Conservation (phyloP, 2,113 vertebrate species). For the Mionectes macconnelli region DNA sequence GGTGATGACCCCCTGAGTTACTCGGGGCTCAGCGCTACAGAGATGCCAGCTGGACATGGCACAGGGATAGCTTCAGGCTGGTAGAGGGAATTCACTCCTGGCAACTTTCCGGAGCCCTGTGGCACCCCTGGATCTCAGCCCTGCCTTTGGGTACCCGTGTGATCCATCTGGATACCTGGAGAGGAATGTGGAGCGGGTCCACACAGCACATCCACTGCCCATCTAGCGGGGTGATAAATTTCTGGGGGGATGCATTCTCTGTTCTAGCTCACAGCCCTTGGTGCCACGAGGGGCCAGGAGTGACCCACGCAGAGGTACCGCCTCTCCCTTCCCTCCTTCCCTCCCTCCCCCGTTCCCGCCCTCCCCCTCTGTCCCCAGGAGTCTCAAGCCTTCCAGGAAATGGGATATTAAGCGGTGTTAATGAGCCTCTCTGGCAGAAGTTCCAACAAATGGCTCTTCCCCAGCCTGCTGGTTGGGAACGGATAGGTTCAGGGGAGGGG, state of each 20-base stretch:
- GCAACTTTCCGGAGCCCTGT: too few species aligned
- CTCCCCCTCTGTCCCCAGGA: not conserved
- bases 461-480: not conserved
- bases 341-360: not conserved
- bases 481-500: not conserved
- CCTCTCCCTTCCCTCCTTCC: not conserved
- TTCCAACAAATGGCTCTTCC: not conserved
- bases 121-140: not conserved
- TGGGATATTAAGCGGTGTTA: not conserved
- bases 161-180: rapidly evolving
- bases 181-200: not conserved
- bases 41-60: not conserved
- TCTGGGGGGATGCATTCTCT: not conserved
- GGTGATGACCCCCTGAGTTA: too few species aligned
- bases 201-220: not conserved
- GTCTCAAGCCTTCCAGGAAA: conserved; percentile 22
- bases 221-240: rapidly evolving
- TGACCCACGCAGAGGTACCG: not conserved
- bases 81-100: not conserved
- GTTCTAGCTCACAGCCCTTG: rapidly evolving
- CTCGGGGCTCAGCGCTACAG: not conserved
- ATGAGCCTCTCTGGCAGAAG: not conserved
- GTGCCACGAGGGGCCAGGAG: not conserved
- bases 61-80: not conserved
- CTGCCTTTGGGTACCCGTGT: not conserved